A percentile compares a stretch with the other conserved stretches of the same genome.
Conservation (phyloP, 2,888 invertebrate genomes). For the Lysandra bellargus region DNA sequence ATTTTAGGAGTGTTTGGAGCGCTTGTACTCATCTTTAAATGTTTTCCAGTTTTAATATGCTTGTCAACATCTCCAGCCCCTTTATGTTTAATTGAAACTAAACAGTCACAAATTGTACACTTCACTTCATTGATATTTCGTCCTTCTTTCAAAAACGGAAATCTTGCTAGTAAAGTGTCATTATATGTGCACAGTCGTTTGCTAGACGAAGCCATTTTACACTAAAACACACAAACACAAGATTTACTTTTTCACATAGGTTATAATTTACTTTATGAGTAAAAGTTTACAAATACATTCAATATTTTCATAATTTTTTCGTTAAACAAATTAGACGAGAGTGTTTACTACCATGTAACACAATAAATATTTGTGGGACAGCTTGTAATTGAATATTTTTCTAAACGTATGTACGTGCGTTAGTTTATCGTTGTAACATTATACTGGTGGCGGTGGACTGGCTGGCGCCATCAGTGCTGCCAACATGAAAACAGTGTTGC, state of each 20-base stretch:
- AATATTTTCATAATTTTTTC: constrained; percentile 1
- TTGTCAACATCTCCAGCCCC: background rate
- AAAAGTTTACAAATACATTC: background rate
- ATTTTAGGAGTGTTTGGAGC: background rate
- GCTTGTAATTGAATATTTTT: background rate
- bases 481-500: no score
- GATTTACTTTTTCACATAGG: background rate
- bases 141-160: background rate
- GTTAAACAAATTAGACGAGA: background rate
- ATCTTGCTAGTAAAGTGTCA: background rate
- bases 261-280: background rate
- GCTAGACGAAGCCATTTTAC: background rate
- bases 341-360: constrained; percentile 1
- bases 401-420: background rate
- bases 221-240: background rate
- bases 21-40: background rate
- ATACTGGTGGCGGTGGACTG: background rate
- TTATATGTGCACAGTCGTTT: background rate
- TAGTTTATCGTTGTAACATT: constrained; percentile 1
- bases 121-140: constrained; percentile 10
- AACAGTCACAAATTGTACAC: background rate
- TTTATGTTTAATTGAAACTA: background rate
- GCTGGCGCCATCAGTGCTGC: background rate
- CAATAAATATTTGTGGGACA: background rate
- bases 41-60: background rate